Evolutionary conservation across 1,140 invertebrate genomes (phyloP), one percentile per base, ranked within the genome.

Genomic region (Zaprionus inermis): DNA sequence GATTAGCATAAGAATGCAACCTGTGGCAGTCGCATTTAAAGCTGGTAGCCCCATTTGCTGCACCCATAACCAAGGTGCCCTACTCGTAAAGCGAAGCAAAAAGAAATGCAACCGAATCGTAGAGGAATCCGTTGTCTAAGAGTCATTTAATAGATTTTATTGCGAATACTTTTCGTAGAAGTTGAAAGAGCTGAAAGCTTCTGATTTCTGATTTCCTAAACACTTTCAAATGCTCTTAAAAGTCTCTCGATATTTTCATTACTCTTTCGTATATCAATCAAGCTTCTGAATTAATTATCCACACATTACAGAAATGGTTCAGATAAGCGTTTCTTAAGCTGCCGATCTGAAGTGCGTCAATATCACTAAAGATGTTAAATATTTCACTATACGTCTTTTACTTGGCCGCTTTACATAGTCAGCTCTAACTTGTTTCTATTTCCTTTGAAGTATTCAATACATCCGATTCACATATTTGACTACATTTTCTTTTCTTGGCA

Each of bases 1-100:
- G 82, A 86, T 86, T 86, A 79, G 79, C 82, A 86, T 86, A 86
- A 88, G 82, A 86, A 86, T 86, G 83, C 72, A 51, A 73, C 76
- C 82, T 79, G 82, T 64, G 76, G 65, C 72, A 78, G 54, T 41
- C 41, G 18, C 65, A 38, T 55, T 28, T 20, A 18, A 18, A 46
- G 6, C 16, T 61, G 71, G 75, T 77, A 79, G 70, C 55, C 49
- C 18, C 16, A n/a, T 51, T 32, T 51, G 67, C 77, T 64, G 64
- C 52, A 67, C 77, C 66, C 66, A 58, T 46, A 68, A 58, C 69
- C 22, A 68, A 72, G 67, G 24, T 20, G 38, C 49, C 46, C 18
- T 20, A 60, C n/a, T 60, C 72, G 38, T 61, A 74, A 73, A 49
- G 46, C 32, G 55, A 52, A 72, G n/a, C 44, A 59, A 46, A 30